Conservation (phyloP, 2,888 invertebrate genomes). For the Caenorhabditis plicata region DNA sequence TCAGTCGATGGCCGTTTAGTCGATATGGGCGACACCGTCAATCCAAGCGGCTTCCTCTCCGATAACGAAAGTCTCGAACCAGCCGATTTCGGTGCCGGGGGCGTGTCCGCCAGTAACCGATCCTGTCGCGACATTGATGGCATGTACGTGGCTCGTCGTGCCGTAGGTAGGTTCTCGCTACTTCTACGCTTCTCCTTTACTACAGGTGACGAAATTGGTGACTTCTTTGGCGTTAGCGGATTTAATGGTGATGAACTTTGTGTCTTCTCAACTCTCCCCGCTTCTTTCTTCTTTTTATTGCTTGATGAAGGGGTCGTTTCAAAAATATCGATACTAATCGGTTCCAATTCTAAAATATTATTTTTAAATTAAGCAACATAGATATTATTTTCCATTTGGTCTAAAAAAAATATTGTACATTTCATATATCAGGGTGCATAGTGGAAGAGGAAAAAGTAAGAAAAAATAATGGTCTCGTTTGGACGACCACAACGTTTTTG, state of each 20-base stretch:
- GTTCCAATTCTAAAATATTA: constrained; percentile 2
- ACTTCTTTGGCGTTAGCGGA: neutral
- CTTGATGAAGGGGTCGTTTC: constrained; percentile 6
- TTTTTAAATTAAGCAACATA: no score
- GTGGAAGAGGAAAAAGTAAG: no score
- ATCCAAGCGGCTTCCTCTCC: constrained; percentile 1
- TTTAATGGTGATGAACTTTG: neutral
- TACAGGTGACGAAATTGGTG: no score
- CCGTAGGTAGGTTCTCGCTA: constrained; percentile 1
- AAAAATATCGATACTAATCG: constrained; percentile 16
- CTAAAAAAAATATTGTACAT: neutral
- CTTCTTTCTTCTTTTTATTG: constrained; percentile 1
- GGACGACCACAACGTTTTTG: no score
- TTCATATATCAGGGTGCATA: no score
- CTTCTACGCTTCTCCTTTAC: constrained; percentile 5
- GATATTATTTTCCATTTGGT: neutral
- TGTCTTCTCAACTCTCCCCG: neutral
- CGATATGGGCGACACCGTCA: no score
- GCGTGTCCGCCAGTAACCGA: constrained; percentile 19
- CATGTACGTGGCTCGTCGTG: constrained; percentile 11
- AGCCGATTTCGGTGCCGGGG: constrained; percentile 2
- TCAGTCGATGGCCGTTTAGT: constrained; percentile 8
- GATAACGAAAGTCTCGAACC: constrained; percentile 14
- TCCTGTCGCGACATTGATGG: constrained; percentile 21
- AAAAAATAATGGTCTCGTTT: no score